A percentile compares a stretch with the other conserved stretches of the same genome.
Conservation (phyloP, 2,113 vertebrate species). For the Plecotus auritus region DNA sequence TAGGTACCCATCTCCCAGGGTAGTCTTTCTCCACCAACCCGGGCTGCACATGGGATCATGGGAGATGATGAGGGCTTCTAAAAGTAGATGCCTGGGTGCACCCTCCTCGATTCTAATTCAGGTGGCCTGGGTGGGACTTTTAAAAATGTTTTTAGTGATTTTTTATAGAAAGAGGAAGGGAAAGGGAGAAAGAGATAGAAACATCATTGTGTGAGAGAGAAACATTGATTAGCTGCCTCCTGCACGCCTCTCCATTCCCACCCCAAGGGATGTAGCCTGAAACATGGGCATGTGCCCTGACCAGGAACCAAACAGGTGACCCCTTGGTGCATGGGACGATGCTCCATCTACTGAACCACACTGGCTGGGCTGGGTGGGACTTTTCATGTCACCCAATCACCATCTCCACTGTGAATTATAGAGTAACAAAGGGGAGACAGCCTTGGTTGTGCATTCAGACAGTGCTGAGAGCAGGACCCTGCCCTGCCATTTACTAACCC, state of each 20-base stretch:
- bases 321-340: no score
- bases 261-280: no score
- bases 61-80: neutral
- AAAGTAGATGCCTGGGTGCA: neutral
- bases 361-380: neutral
- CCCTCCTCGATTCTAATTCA: neutral
- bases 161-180: no score
- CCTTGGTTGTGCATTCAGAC: neutral
- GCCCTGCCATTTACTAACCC: neutral
- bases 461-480: neutral
- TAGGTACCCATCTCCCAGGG: neutral
- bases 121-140: neutral
- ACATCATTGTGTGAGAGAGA: no score
- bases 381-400: neutral
- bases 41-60: accelerated
- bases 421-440: neutral
- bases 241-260: no score
- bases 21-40: neutral
- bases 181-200: no score
- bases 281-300: no score
- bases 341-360: no score
- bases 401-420: neutral
- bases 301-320: no score
- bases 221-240: no score
- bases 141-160: no score